These are phyloP conservation scores for Microctonus hyperodae DNA, from an alignment of 2,888 invertebrate species.

Conservation along the genomic window DNA sequence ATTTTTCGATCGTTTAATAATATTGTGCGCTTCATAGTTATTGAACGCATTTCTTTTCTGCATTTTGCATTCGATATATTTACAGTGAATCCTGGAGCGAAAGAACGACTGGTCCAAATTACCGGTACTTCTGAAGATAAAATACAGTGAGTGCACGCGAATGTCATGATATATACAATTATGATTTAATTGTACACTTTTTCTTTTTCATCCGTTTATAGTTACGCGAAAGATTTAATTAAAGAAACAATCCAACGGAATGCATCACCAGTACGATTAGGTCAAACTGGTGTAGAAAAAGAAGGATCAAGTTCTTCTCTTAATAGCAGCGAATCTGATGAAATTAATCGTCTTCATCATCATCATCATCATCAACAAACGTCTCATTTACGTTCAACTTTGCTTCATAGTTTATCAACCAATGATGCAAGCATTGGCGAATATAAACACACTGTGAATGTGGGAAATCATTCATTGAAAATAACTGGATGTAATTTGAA, in stretches of 20 bases:
- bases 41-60: not conserved
- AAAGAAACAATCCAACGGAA: constrained; percentile 95
- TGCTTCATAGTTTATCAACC: constrained; percentile 82
- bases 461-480: constrained; percentile 83
- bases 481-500: constrained; percentile 86
- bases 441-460: constrained; percentile 87
- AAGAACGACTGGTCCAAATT: constrained; percentile 94
- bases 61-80: constrained; percentile 50
- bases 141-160: constrained; percentile 76
- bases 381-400: constrained; percentile 67
- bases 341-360: constrained; percentile 64
- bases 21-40: not conserved
- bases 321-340: constrained; percentile 78
- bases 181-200: too few relatives aligned
- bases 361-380: constrained; percentile 62
- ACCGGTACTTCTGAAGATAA: constrained; percentile 93
- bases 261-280: constrained; percentile 86
- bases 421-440: constrained; percentile 86
- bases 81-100: constrained; percentile 92
- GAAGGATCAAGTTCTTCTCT: constrained; percentile 79
- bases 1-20: not conserved
- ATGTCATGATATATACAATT: constrained; percentile 14
- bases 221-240: constrained; percentile 91
- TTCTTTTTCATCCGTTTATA: constrained; percentile 53
- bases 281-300: constrained; percentile 66